Percentiles rank a stretch among this genome's conserved stretches.
Conservation (phyloP, 2,113 vertebrate genomes). For the Melanocharis versteri region DNA sequence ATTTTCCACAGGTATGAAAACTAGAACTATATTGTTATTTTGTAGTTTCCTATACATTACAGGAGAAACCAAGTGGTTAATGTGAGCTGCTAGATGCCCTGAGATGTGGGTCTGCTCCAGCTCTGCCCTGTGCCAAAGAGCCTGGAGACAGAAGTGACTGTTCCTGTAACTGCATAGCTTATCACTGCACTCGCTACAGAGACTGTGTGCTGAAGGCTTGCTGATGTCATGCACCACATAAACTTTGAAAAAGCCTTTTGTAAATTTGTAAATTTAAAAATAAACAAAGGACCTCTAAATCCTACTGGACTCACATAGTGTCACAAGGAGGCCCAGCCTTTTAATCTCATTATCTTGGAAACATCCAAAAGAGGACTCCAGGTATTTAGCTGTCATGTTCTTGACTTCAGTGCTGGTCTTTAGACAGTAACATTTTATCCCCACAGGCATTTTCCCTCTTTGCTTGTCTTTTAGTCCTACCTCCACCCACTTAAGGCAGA, state of each 20-base stretch:
- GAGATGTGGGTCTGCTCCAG: background rate
- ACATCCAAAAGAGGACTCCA: background rate
- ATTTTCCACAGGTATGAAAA: background rate
- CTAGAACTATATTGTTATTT: background rate
- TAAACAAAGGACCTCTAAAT: background rate
- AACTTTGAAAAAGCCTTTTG: background rate
- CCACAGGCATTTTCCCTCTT: background rate
- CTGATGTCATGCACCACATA: background rate
- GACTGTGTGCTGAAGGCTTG: background rate
- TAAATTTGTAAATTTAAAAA: no score
- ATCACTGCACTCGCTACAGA: rapidly evolving
- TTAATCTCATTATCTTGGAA: background rate
- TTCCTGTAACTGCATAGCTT: background rate
- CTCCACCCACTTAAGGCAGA: background rate
- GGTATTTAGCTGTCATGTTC: background rate
- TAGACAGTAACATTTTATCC: background rate
- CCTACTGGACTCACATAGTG: background rate
- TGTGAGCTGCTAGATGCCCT: background rate
- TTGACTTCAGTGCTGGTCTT: background rate
- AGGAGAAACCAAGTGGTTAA: background rate
- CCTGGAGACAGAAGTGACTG: background rate
- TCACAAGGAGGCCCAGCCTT: background rate
- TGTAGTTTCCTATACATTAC: background rate
- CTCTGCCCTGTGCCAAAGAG: background rate
- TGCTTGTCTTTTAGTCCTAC: background rate